A percentile compares a stretch with the other conserved stretches of the same genome.
These are phyloP conservation scores for Hemicentrotus pulcherrimus DNA, from an alignment of 35 echinoderm and acorn worm species.

Conservation along the genomic window DNA sequence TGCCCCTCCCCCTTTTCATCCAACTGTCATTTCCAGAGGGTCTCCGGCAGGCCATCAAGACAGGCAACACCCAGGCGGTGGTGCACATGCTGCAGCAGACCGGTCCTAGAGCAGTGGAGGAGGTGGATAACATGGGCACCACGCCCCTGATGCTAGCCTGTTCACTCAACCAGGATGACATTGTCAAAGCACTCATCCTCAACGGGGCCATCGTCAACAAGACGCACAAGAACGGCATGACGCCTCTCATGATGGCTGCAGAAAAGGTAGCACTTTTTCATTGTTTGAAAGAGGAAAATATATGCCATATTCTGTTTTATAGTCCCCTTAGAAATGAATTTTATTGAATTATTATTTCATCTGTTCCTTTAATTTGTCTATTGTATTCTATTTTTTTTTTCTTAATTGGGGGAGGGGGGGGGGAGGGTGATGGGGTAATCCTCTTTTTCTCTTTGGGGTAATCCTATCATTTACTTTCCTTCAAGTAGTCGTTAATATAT, in stretches of 20 bases:
- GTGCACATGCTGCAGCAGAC: conserved; percentile 60
- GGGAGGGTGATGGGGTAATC: too few relatives aligned
- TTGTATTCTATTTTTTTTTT: too few relatives aligned
- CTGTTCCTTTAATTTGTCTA: too few relatives aligned
- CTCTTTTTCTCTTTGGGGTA: too few relatives aligned
- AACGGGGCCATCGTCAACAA: conserved; percentile 76
- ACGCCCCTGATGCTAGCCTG: conserved; percentile 70
- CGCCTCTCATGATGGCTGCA: conserved; percentile 81
- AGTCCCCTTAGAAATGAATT: too few relatives aligned
- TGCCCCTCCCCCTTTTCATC: neutral
- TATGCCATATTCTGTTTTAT: too few relatives aligned
- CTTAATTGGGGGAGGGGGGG: too few relatives aligned
- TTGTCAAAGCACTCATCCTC: conserved; percentile 77
- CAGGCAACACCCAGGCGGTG: conserved; percentile 66
- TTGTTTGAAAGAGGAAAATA: too few relatives aligned
- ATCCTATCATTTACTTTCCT: too few relatives aligned
- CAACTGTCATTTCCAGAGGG: conserved; percentile 50
- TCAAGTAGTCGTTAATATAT: too few relatives aligned
- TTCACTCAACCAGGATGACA: conserved; percentile 70
- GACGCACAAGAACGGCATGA: conserved; percentile 72
- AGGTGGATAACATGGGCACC: conserved; percentile 64
- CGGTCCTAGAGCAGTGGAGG: conserved; percentile 59
- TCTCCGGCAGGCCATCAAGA: conserved; percentile 67
- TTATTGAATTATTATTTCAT: too few relatives aligned
- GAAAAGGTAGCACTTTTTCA: conserved; percentile 54